Conservation (phyloP, 2,113 vertebrate genomes). For the Actenoides lindsayi region DNA sequence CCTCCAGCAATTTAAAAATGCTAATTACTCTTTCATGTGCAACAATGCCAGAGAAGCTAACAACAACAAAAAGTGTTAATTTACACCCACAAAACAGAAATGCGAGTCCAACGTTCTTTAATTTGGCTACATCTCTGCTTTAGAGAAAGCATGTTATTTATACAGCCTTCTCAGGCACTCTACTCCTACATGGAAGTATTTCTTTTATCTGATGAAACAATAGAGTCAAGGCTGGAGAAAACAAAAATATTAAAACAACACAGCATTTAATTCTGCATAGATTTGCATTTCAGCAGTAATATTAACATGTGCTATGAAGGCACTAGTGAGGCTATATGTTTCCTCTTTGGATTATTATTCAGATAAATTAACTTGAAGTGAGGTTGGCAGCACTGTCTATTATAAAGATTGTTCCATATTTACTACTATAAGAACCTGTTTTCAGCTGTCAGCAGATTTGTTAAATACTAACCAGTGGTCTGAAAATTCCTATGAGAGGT, state of each 20-base stretch:
- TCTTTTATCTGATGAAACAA: conserved; percentile 59
- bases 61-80: conserved; percentile 74
- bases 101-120: conserved; percentile 57
- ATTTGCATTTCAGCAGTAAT: conserved; percentile 37
- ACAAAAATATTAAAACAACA: conserved; percentile 21
- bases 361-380: not conserved
- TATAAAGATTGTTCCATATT: not conserved
- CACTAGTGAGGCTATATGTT: not conserved
- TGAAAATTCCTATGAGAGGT: not conserved
- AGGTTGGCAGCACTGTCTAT: not conserved
- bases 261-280: not conserved
- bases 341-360: conserved; percentile 2
- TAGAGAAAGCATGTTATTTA: conserved; percentile 46
- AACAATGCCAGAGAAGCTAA: conserved; percentile 71
- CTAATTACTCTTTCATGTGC: conserved; percentile 76
- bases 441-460: not conserved
- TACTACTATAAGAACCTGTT: not conserved
- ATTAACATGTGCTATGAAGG: not conserved
- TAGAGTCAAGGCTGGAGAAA: conserved; percentile 49
- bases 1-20: conserved; percentile 68
- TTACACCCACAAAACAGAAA: conserved; percentile 74
- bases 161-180: conserved; percentile 20
- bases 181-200: conserved; percentile 33
- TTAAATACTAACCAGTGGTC: not conserved
- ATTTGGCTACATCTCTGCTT: conserved; percentile 56